Evolutionary conservation across 2,113 vertebrate species (phyloP).

Genomic region (Urocitellus parryii): DNA sequence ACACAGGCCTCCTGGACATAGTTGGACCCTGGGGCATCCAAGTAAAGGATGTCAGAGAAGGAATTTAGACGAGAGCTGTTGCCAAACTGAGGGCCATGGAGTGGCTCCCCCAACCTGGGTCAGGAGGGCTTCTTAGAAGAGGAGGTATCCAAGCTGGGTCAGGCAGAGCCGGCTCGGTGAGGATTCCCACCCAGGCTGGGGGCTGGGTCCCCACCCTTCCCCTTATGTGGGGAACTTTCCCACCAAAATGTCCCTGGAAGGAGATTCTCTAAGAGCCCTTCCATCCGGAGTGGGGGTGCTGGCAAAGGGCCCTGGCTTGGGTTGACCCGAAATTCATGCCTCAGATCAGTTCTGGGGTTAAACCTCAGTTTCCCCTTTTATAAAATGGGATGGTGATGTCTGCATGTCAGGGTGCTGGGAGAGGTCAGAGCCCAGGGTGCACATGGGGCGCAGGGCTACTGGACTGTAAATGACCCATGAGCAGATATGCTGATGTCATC

Average conservation of each 20-base stretch:
- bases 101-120: neutral
- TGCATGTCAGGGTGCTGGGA: neutral
- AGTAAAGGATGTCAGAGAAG: neutral
- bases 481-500: neutral
- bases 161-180: neutral
- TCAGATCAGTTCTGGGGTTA: neutral
- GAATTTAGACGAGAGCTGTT: neutral
- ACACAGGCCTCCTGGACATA: neutral
- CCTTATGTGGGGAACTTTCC: neutral
- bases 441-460: neutral
- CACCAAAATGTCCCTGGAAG: neutral
- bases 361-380: neutral
- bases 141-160: neutral
- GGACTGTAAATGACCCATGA: neutral
- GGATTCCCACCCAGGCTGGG: too few species aligned
- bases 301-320: neutral
- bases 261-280: neutral
- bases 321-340: neutral
- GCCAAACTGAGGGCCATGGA: neutral
- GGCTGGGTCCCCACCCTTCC: too few species aligned
- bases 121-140: conserved; percentile 35
- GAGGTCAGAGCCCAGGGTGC: neutral
- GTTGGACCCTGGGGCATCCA: neutral
- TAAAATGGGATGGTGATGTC: neutral
- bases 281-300: neutral